These are phyloP conservation scores for Palythoa grandis DNA, from an alignment of 92 coral and sea anemone genomes.

Conservation along the genomic window DNA sequence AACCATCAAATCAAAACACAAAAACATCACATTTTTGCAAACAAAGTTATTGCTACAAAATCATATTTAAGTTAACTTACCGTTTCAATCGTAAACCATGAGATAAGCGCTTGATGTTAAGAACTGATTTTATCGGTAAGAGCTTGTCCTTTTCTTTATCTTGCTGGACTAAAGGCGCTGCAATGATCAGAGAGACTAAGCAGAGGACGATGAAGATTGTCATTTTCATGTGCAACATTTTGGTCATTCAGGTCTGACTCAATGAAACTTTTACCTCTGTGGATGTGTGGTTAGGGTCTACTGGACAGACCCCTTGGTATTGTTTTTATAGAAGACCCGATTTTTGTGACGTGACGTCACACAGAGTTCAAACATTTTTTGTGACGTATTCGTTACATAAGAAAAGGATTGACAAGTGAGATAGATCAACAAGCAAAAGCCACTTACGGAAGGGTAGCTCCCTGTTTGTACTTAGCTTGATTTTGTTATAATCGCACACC, in stretches of 20 bases:
- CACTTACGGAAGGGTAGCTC: not conserved
- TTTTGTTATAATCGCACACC: not conserved
- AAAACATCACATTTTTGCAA: not conserved
- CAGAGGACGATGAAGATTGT: not conserved
- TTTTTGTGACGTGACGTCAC: not conserved
- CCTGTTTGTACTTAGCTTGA: not conserved
- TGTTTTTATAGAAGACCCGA: not conserved
- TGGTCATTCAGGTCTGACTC: not conserved
- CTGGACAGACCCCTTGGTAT: not conserved
- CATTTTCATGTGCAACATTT: not conserved
- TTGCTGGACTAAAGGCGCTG: slow-evolving; percentile 11
- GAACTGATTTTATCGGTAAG: not conserved
- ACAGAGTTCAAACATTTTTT: not conserved
- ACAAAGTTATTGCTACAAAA: not conserved
- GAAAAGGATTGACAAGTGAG: not conserved
- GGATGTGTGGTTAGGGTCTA: not conserved
- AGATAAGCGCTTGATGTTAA: not conserved
- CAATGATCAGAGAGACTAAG: slow-evolving; percentile 4
- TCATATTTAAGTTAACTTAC: not conserved
- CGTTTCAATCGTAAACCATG: not conserved
- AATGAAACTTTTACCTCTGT: not conserved
- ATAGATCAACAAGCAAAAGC: not conserved
- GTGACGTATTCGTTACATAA: not conserved
- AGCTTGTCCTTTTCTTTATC: not conserved
- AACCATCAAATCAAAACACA: not conserved